Percentiles rank a stretch among this genome's conserved stretches.
Evolutionary conservation across 2,888 invertebrate species (phyloP).

Genomic region (Trachelus stipa): DNA sequence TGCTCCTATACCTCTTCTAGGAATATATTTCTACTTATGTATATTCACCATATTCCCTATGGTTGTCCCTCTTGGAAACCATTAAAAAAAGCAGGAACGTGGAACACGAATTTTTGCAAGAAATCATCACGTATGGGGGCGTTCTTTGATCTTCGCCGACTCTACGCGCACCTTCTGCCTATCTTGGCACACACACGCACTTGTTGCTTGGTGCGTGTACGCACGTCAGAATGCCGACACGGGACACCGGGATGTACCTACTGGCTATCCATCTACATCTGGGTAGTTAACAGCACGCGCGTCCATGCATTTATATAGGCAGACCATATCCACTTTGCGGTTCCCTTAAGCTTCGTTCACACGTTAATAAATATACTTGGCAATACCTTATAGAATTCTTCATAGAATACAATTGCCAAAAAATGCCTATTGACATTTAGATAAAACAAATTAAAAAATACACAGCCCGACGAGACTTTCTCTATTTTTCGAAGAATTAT

Average conservation of each 20-base stretch:
- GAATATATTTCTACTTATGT: not conserved
- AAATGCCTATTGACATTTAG: not conserved
- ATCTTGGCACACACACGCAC: not conserved
- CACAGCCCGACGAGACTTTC: not conserved
- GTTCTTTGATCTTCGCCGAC: conserved; percentile 44
- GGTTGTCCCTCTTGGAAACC: not conserved
- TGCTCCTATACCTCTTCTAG: not conserved
- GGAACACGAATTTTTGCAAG: conserved; percentile 32
- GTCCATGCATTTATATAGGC: conserved; percentile 32
- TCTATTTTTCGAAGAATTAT: not conserved
- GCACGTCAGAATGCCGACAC: conserved; percentile 6
- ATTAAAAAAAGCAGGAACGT: not conserved
- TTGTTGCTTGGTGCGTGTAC: conserved; percentile 5
- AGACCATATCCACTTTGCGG: not conserved
- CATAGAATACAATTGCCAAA: not conserved
- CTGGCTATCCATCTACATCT: conserved; percentile 35
- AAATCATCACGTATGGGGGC: conserved; percentile 35
- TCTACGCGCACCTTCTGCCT: conserved; percentile 17
- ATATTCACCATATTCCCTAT: not conserved
- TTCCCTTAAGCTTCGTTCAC: not conserved
- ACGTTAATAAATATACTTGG: not conserved
- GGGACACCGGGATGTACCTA: conserved; percentile 14
- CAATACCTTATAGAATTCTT: not conserved
- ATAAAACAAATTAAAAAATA: not conserved
- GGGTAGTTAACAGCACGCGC: conserved; percentile 37